Percentiles rank a stretch among this genome's conserved stretches.
These are phyloP conservation scores for Coboldia fuscipes DNA, from an alignment of 1,140 invertebrate genomes.

Conservation along the genomic window DNA sequence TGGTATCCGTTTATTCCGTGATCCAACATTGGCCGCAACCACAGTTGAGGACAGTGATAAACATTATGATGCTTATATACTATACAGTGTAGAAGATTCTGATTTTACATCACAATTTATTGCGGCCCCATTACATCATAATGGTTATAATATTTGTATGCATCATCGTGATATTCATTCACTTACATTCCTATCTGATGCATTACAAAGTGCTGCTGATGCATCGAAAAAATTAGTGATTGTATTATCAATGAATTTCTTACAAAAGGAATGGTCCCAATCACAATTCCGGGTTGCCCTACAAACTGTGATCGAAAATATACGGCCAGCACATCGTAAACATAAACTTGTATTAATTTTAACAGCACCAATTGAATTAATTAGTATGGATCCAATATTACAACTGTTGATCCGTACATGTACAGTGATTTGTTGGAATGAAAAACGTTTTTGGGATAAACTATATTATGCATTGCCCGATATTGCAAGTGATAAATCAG, in stretches of 20 bases:
- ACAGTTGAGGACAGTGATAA: constrained; percentile 37
- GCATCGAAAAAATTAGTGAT: constrained; percentile 47
- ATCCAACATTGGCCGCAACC: constrained; percentile 20
- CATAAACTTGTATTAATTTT: constrained; percentile 46
- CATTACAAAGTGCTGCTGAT: constrained; percentile 56
- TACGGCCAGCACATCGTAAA: constrained; percentile 27
- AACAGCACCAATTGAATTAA: constrained; percentile 34
- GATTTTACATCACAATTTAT: constrained; percentile 56
- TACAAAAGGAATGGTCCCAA: constrained; percentile 51
- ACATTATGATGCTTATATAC: constrained; percentile 69
- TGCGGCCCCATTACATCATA: constrained; percentile 55
- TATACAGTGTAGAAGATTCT: constrained; percentile 69
- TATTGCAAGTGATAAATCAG: constrained; percentile 10
- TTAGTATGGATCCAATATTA: constrained; percentile 58
- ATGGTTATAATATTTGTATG: constrained; percentile 45
- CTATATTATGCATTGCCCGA: constrained; percentile 74
- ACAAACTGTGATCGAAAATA: constrained; percentile 48
- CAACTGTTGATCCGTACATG: constrained; percentile 63
- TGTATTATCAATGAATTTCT: constrained; percentile 48
- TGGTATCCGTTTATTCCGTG: constrained; percentile 45
- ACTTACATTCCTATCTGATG: constrained; percentile 43
- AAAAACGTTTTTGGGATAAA: constrained; percentile 76
- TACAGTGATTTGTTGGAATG: constrained; percentile 66
- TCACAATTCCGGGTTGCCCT: constrained; percentile 45
- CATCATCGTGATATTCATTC: constrained; percentile 51